Evolutionary conservation across 53 echinoderm and acorn worm species (phyloP), one percentile per base, ranked within the genome.

Genomic region (Astropecten irregularis): DNA sequence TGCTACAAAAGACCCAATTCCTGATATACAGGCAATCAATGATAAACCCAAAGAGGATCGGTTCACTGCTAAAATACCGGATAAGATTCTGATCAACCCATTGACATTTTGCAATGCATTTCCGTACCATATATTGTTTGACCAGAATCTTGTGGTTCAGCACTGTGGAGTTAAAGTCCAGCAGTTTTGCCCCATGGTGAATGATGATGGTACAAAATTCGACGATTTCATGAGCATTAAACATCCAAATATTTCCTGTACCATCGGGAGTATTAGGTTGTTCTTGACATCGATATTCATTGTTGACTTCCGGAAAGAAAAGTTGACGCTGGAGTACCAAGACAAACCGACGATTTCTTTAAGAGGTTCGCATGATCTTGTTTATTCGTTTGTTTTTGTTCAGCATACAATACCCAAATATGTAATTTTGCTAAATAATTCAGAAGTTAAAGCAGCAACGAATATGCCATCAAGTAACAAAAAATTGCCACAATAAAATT

Each of bases 81-180:
- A 70, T 7, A 89, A 58, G 40, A 64, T 93, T 18, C 58, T 88
- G 23, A 47, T 95, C 27, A 93, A 91, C 38, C 86, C 88, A 3
- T 66, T 59, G 19, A 95, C 93, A 27, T 90, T 95, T 81, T 89
- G 91, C 40, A 83, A 89, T 48, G 76, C 83, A 4, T 91, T 93
- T 38, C 95, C 95, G 2, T 95, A 93, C 73, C 95, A 95, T 86
- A 67, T 95, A 40, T 82, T 93, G 4, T 95, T 93, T 32, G 91
- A 95, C 81, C 68, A 68, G 32, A 73, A 81, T 44, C 69, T 95
- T 31, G 48, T 66, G 20, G 77, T 95, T 38, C 76, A 22, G 36
- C 95, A 95, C 50, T 62, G 73, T 28, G 95, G 95, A 8, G 76
- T 86, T 2, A 90, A 88, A 49, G 40, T 95, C 22, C 88, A 89